phyloP scores from a whole-genome alignment of 1,140 invertebrate species.

The Lucilia cuprina region DNA sequence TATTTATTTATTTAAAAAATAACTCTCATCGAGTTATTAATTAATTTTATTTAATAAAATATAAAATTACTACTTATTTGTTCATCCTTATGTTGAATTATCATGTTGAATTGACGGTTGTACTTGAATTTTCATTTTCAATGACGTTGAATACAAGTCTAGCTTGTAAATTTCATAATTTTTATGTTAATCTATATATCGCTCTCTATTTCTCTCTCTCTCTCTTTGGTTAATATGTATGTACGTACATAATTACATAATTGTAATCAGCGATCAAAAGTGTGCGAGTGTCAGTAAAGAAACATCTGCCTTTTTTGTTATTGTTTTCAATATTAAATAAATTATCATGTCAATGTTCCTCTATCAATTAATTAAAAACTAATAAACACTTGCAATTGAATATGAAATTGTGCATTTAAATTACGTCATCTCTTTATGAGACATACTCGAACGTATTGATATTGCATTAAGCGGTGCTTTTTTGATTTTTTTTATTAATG shows the following conservation, averaged over 20 bases:
- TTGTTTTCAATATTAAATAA: neutral
- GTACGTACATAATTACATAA: neutral
- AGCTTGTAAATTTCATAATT: neutral
- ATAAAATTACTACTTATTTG: too few relatives aligned
- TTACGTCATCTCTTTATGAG: neutral
- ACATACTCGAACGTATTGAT: neutral
- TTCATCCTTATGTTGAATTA: too few relatives aligned
- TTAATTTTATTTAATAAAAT: too few relatives aligned
- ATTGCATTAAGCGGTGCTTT: neutral
- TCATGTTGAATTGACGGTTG: too few relatives aligned
- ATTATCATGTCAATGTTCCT: slow-evolving; percentile 7
- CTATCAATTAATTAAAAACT: slow-evolving; percentile 15
- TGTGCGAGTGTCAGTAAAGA: neutral
- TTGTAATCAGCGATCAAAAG: neutral
- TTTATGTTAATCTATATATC: neutral
- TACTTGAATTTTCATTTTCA: too few relatives aligned
- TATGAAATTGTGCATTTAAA: slow-evolving; percentile 13
- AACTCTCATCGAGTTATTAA: too few relatives aligned
- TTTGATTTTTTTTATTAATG: neutral
- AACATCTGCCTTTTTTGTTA: slow-evolving; percentile 5
- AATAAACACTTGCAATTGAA: slow-evolving; percentile 17
- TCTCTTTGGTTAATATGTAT: too few relatives aligned
- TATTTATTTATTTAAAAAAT: too few relatives aligned
- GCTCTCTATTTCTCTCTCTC: neutral
- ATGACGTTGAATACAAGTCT: neutral